Base-by-base conservation (phyloP, 2,888 invertebrate species). In the Portevinia maculata region DNA sequence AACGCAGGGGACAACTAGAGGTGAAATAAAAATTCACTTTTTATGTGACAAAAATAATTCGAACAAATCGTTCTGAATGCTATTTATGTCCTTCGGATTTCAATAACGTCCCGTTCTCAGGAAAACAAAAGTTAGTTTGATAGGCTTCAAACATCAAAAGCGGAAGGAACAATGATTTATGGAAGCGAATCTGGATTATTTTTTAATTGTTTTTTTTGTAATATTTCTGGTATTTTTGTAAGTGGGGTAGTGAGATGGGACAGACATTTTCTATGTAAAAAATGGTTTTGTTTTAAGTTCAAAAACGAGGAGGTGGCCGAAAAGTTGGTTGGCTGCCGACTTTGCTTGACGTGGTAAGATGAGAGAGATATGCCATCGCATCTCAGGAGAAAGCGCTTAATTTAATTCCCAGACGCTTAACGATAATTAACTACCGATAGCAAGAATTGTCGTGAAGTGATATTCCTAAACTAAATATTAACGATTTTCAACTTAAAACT, bases 141-240 rank as follows among this genome's bases (percentile, higher is more conserved):
- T 24, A 7, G 48, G 15, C 21, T 34, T 11, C 39, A 11, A 62
- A 46, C 50, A 50, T 74, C 65, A 57, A 21, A 39, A 65, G 50
- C 57, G 41, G 57, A 65, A 41, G 41, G 50, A 65, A 55, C 41
- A 50, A 57, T 59, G 74, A 74, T 65, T 52, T 65, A 74, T 65
- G 13, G 17, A 2, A 28, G 11, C 0, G 30, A 32, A 9, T 19
- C 9, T n/a, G 32, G 19, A 3, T 6, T 8, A 15, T 39, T 39
- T 7, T 39, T 39, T 34, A 5, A n/a, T n/a, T n/a, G n/a, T 9
- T 5, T 11, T n/a, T 3, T 3, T n/a, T 7, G 6, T 7, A n/a
- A 39, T 39, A 0, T 39, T 13, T 39, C 2, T 6, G 13, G 39
- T 15, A 7, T 39, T n/a, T 15, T 39, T 1, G 13, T 13, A 1